These are phyloP conservation scores for Choristoneura rosaceana DNA, from an alignment of 2,888 invertebrate genomes.

Conservation along the genomic window DNA sequence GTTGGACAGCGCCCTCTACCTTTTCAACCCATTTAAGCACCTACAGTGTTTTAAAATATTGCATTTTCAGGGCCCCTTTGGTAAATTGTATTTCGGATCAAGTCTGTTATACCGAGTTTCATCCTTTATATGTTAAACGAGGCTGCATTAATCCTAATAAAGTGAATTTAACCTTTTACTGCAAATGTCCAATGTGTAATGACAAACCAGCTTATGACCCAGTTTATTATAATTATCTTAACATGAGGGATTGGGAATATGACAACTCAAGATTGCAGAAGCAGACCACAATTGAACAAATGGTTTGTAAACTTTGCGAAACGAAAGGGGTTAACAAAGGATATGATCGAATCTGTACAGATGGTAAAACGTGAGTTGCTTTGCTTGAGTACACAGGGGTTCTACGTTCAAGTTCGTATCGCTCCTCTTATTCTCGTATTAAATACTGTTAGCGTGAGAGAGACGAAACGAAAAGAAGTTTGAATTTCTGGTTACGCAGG, in stretches of 20 bases:
- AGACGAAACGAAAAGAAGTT: too few species aligned
- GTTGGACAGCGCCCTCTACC: too few species aligned
- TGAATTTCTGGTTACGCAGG: too few species aligned
- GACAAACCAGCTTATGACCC: conserved; percentile 64
- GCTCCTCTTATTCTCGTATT: too few species aligned
- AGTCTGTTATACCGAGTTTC: conserved; percentile 65
- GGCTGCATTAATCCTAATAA: conserved; percentile 62
- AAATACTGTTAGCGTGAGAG: too few species aligned
- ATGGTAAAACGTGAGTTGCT: conserved; percentile 60
- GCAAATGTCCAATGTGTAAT: conserved; percentile 75
- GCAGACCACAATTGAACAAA: conserved; percentile 52
- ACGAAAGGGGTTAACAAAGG: conserved; percentile 57
- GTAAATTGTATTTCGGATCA: conserved; percentile 57
- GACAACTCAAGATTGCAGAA: conserved; percentile 63
- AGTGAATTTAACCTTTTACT: conserved; percentile 67
- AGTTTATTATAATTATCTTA: conserved; percentile 62
- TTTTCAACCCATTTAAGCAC: too few species aligned
- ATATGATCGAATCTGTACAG: conserved; percentile 58
- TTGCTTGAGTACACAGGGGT: conserved; percentile 1
- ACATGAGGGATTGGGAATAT: conserved; percentile 66
- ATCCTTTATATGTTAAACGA: conserved; percentile 66
- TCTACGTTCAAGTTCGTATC: too few species aligned
- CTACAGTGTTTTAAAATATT: background rate
- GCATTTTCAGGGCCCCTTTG: conserved; percentile 52
- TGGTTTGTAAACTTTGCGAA: conserved; percentile 68